Evolutionary conservation across 2,888 invertebrate genomes (phyloP), one percentile per base, ranked within the genome.

Genomic region (Himalopsyche anomala): DNA sequence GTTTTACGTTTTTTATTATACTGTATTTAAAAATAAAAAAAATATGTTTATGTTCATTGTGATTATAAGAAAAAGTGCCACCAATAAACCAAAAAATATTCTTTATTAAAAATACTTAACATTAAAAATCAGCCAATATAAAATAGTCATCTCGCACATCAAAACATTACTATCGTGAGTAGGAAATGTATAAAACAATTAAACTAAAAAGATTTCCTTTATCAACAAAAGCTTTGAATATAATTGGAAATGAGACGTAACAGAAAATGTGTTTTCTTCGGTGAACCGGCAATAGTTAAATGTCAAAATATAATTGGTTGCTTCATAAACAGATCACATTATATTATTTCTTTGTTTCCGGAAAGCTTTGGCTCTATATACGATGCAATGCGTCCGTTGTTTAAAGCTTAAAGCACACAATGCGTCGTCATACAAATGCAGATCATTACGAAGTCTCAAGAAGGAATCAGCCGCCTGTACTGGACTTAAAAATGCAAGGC

Each of bases 291-390:
- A 81, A 84, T 84, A 84, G 84, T 51, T 74, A 80, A 42, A 84
- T 81, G 81, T 84, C 81, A 81, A 42, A 38, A 81, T 80, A 81
- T 87, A 87, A 87, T 87, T 87, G 87, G 87, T 87, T 83, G 84
- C 84, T 87, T 87, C 87, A 87, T 83, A 83, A 87, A 87, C 87
- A 87, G 86, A 87, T 87, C 86, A 85, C 80, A 85, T 81, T 87
- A 74, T 74, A 74, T 82, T 87, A 83, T 87, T 86, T 86, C 87
- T 87, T 86, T 87, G 87, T 87, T 86, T 86, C 85, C 86, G 82
- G 81, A 38, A 62, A 74, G 74, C 74, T 74, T 74, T 74, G 74
- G 74, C 74, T 74, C 74, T 36, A 15, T 74, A 80, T 81, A 74
- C 74, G 74, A 74, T 74, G 74, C 74, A 74, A 74, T 74, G 74